phyloP scores from a whole-genome alignment of 1,140 invertebrate species.

The Pygmarrhopalites habei region DNA sequence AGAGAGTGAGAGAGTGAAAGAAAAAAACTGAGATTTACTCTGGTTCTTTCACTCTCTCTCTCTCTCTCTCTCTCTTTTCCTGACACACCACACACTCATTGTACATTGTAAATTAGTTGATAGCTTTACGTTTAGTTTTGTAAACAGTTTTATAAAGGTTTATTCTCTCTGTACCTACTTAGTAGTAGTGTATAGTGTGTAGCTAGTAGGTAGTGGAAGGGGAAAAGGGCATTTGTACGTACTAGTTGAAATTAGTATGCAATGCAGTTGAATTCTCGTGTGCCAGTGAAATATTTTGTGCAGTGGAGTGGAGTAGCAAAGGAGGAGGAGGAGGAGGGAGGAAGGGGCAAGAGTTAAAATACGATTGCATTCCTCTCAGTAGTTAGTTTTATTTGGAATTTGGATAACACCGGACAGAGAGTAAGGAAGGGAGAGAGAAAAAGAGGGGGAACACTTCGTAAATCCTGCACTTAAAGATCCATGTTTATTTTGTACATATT shows the following conservation, averaged over 20 bases:
- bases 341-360: not conserved
- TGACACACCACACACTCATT: too few relatives aligned
- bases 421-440: not conserved
- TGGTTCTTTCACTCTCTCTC: too few relatives aligned
- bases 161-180: too few relatives aligned
- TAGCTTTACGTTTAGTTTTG: conserved; percentile 4
- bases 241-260: conserved; percentile 4
- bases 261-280: conserved; percentile 31
- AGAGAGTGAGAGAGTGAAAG: too few relatives aligned
- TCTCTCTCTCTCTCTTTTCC: too few relatives aligned
- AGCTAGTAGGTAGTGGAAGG: too few relatives aligned
- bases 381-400: conserved; percentile 8
- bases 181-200: too few relatives aligned
- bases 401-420: too few relatives aligned
- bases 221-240: not conserved
- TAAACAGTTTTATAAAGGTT: not conserved
- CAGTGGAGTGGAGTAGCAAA: too few relatives aligned
- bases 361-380: conserved; percentile 20
- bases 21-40: too few relatives aligned
- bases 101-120: not conserved
- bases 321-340: too few relatives aligned
- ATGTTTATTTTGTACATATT: conserved; percentile 8
- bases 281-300: conserved; percentile 32
- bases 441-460: conserved; percentile 5
- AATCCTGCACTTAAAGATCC: conserved; percentile 1